Evolutionary conservation across 1,140 invertebrate species (phyloP).

Genomic region (Zaprionus kolodkinae): DNA sequence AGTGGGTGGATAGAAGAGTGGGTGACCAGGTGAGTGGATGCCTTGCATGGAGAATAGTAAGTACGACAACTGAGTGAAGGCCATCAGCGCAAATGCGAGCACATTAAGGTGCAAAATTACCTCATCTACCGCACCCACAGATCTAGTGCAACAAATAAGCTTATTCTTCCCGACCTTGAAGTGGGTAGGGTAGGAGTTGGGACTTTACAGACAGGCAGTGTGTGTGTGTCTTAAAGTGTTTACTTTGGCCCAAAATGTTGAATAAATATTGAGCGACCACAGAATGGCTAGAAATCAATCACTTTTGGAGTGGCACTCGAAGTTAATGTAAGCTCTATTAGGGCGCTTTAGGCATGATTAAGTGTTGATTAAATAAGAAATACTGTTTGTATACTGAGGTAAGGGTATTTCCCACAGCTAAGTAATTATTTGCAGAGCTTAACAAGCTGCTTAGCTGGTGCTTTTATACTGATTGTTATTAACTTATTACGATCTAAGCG

Average conservation of each 20-base stretch:
- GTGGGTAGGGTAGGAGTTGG: background rate
- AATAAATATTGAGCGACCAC: background rate
- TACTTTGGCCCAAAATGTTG: background rate
- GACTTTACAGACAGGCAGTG: background rate
- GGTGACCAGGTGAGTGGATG: conserved; percentile 27
- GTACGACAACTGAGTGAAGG: conserved; percentile 20
- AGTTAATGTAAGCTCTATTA: background rate
- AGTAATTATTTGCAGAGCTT: background rate
- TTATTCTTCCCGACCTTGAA: conserved; percentile 12
- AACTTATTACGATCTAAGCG: background rate
- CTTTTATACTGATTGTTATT: background rate
- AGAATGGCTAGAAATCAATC: background rate
- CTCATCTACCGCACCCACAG: conserved; percentile 44
- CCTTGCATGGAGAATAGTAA: conserved; percentile 3
- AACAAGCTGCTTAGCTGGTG: background rate
- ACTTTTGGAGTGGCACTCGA: background rate
- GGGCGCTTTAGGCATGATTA: background rate
- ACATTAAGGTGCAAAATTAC: conserved; percentile 66
- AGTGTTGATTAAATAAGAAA: background rate
- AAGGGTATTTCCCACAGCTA: background rate
- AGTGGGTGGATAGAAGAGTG: conserved; percentile 20
- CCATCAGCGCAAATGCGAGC: conserved; percentile 62
- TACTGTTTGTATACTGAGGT: background rate
- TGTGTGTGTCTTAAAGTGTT: background rate
- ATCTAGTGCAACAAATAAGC: conserved; percentile 54